Evolutionary conservation across 2,113 vertebrate genomes (phyloP), one percentile per base, ranked within the genome.

Genomic region (Oreotrochilus melanogaster): DNA sequence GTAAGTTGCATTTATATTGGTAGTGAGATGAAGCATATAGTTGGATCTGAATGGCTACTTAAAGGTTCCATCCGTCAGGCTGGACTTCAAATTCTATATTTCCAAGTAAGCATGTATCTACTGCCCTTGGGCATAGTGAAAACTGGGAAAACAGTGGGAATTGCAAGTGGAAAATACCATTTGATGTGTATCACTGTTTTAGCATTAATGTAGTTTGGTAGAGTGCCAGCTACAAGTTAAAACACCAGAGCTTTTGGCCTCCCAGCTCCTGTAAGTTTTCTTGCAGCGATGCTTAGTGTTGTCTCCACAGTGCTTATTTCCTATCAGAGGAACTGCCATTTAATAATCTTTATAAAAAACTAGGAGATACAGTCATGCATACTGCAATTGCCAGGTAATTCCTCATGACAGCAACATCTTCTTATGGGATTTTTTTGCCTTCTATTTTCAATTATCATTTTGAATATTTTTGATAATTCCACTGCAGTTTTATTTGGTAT

Each of bases 1-100:
- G 98, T 98, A 96, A 97, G 98, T 97, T 45, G 22, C 22, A 0
- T 42, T 50, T 43, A 0, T 14, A 1, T 19, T 58, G 27, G 39
- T 3, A 65, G 56, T 43, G 78, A 48, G 56, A 21, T 4, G 23
- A 64, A 80, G 16, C 1, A 0, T 61, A 18, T 62, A 81, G 89
- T 74, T 3, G 7, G 42, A 31, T 54, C 31, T 61, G 51, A 80
- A 22, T 25, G 16, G 23, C 64, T 86, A 1, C 31, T n/a, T 14
- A 0, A 47, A 75, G 18, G 27, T 66, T 85, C 64, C 2, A 1
- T n/a, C 33, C 65, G 31, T 54, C 66, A 71, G 64, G 13, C 31
- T 94, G 81, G 31, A 39, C 53, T 78, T 79, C 57, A 79, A 79
- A 1, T 33, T 65, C 37, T 70, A 8, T 60, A 18, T 71, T 45